phyloP scores from a whole-genome alignment of 1,140 invertebrate genomes.

The Leptinotarsa undecemlineata region DNA sequence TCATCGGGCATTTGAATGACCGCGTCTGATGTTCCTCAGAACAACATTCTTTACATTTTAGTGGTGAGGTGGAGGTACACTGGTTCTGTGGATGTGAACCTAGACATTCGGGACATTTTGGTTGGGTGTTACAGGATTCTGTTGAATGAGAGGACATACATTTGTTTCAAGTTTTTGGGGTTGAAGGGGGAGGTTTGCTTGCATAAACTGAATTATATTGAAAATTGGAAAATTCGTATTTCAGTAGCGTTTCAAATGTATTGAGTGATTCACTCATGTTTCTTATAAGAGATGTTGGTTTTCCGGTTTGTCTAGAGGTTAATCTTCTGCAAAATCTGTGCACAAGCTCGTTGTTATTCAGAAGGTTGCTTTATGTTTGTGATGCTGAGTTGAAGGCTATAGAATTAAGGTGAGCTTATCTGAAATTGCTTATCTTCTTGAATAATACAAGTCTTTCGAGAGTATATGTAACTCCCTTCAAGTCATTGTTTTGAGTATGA shows the following conservation, averaged over 20 bases:
- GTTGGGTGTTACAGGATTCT: neutral
- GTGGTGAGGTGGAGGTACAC: conserved; percentile 21
- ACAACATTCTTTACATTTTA: conserved; percentile 26
- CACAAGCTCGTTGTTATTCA: neutral
- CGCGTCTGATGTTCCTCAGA: conserved; percentile 27
- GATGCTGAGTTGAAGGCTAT: neutral
- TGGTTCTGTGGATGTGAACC: neutral
- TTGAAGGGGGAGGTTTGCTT: neutral
- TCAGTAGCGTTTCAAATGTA: neutral
- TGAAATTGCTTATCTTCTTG: neutral
- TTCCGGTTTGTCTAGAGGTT: neutral
- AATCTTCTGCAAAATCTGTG: neutral
- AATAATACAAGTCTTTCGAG: neutral
- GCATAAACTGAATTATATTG: neutral
- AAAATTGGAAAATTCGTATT: conserved; percentile 5
- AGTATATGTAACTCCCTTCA: neutral
- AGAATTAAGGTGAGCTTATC: neutral
- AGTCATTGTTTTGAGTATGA: conserved; percentile 12
- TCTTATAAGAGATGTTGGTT: neutral
- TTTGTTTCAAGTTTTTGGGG: conserved; percentile 1
- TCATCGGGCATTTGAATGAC: conserved; percentile 27
- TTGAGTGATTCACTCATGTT: conserved; percentile 2
- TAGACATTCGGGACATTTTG: neutral
- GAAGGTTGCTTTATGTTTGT: neutral
- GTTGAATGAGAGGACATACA: neutral